Conservation (phyloP, 2,113 vertebrate species). For the Pedionomus torquatus region DNA sequence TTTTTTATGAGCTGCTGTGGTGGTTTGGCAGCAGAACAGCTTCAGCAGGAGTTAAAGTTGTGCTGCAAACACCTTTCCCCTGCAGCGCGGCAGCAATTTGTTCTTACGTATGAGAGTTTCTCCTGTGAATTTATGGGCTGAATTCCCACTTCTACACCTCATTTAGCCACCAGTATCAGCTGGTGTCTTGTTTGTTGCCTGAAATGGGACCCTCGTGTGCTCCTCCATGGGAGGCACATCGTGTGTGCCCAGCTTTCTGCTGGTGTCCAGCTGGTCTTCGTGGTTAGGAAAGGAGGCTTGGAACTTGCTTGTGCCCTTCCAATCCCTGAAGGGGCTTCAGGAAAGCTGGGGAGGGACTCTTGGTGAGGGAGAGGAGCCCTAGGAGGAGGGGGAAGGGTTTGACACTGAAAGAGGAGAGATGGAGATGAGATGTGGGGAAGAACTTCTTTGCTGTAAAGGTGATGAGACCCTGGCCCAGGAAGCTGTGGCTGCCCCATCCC, state of each 20-base stretch:
- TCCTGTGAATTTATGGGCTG: background rate
- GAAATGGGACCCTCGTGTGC: background rate
- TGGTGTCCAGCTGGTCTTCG: rapidly evolving
- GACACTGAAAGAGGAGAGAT: too few species aligned
- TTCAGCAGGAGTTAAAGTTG: background rate
- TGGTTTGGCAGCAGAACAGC: background rate
- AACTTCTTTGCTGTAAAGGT: too few species aligned
- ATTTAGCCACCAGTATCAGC: background rate
- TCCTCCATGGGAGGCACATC: rapidly evolving
- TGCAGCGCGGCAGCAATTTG: background rate
- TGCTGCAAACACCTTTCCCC: background rate
- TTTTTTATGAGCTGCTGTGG: background rate
- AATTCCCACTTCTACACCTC: background rate
- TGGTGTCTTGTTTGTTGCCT: background rate
- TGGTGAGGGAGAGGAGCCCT: too few species aligned
- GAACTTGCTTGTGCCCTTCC: background rate
- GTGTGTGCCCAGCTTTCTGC: background rate
- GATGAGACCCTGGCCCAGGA: too few species aligned
- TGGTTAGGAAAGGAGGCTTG: background rate
- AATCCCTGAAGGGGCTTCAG: too few species aligned
- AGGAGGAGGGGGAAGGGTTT: too few species aligned
- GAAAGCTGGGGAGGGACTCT: too few species aligned
- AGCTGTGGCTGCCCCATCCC: too few species aligned
- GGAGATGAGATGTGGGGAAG: too few species aligned
- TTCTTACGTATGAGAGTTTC: background rate